Percentiles rank a stretch among this genome's conserved stretches.
Conservation (phyloP, 2,113 vertebrate species). For the Glareola pratincola region DNA sequence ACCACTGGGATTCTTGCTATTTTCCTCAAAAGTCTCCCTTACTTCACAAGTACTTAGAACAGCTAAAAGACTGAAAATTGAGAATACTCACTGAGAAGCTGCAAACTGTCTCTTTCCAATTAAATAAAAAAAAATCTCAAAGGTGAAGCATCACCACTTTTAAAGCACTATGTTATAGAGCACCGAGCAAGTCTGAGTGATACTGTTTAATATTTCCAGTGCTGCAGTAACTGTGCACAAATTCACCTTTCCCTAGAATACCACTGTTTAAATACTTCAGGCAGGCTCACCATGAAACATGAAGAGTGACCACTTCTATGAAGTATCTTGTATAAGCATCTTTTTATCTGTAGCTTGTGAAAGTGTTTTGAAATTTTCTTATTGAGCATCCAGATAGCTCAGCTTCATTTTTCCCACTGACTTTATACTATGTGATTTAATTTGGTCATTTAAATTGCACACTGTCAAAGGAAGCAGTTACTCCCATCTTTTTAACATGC, state of each 20-base stretch:
- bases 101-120: neutral
- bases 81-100: neutral
- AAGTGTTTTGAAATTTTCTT: neutral
- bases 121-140: neutral
- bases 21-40: neutral
- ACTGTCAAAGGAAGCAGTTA: neutral
- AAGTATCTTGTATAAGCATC: neutral
- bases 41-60: neutral
- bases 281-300: neutral
- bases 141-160: neutral
- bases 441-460: neutral
- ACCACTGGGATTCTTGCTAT: neutral
- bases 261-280: neutral
- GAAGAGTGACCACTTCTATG: neutral
- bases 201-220: neutral
- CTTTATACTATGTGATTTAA: neutral
- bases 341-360: neutral
- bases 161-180: neutral
- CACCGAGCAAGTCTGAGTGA: neutral
- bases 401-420: neutral
- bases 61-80: neutral
- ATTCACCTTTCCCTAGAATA: neutral
- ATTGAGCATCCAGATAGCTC: neutral
- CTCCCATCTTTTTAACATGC: neutral
- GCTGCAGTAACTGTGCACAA: neutral